phyloP scores from a whole-genome alignment of 2,888 invertebrate genomes.

The Hyppa rectilinea region DNA sequence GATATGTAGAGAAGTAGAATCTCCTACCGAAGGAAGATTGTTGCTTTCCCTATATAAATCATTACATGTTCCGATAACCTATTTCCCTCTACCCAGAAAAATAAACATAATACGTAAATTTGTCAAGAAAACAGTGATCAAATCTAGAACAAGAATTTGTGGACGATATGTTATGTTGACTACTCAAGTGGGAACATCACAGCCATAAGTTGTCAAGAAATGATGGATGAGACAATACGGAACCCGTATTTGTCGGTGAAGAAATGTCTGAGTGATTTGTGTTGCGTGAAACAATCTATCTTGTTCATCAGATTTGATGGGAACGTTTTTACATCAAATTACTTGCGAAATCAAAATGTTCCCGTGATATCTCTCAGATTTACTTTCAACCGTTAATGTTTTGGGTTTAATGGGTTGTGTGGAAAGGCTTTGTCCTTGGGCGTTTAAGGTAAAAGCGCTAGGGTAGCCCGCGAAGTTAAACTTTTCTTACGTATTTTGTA shows the following conservation, averaged over 20 bases:
- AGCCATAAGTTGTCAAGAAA: constrained; percentile 59
- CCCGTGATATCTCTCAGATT: constrained; percentile 10
- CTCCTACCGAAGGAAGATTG: neutral
- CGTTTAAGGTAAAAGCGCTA: too few species aligned
- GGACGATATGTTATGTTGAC: constrained; percentile 58
- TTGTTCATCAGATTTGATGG: constrained; percentile 44
- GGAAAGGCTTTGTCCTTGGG: neutral
- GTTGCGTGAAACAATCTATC: constrained; percentile 57
- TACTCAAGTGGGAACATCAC: constrained; percentile 50
- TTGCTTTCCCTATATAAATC: constrained; percentile 13
- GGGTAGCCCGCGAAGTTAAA: too few species aligned
- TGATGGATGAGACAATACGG: constrained; percentile 63
- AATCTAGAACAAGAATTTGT: constrained; percentile 56
- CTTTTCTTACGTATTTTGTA: too few species aligned
- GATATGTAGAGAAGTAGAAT: neutral
- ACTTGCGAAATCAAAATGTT: constrained; percentile 34
- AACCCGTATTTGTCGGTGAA: constrained; percentile 58
- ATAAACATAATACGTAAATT: constrained; percentile 7
- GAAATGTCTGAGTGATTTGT: constrained; percentile 59
- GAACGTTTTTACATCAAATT: constrained; percentile 42
- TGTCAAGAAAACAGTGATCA: constrained; percentile 38
- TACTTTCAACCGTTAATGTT: neutral
- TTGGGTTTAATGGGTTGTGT: neutral
- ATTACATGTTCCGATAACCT: constrained; percentile 6
- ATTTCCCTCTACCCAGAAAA: constrained; percentile 2